phyloP scores from a whole-genome alignment of 2,888 invertebrate species.

The Diplolepis rosae region DNA sequence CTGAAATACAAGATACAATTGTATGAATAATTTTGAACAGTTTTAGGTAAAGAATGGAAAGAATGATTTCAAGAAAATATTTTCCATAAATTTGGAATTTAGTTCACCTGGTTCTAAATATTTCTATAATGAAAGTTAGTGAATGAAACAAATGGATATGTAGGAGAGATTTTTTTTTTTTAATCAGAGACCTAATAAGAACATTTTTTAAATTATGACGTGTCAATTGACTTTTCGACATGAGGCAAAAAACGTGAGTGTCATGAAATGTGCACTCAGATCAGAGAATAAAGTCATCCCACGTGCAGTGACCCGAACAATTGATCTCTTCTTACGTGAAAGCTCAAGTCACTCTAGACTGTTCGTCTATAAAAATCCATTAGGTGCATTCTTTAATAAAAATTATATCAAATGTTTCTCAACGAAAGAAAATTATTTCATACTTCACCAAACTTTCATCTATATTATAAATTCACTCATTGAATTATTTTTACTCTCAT shows the following conservation, averaged over 20 bases:
- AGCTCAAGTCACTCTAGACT: conserved; percentile 14
- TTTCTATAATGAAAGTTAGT: not conserved
- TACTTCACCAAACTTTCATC: not conserved
- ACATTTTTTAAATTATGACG: conserved; percentile 4
- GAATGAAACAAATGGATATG: not conserved
- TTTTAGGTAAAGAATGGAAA: too few species aligned
- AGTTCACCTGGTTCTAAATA: not conserved
- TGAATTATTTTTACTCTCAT: not conserved
- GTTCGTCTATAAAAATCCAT: not conserved
- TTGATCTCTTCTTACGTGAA: conserved; percentile 57
- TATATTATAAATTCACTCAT: not conserved
- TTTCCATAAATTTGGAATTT: too few species aligned
- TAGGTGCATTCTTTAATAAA: not conserved
- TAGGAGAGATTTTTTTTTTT: not conserved
- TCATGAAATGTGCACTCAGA: conserved; percentile 43
- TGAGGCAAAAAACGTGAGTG: conserved; percentile 42
- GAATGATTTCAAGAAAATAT: too few species aligned
- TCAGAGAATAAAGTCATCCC: conserved; percentile 61
- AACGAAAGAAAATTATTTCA: conserved; percentile 1
- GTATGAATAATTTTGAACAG: too few species aligned
- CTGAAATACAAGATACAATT: not conserved
- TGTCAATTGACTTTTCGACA: conserved; percentile 60
- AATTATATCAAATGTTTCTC: not conserved
- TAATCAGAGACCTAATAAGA: conserved; percentile 2
- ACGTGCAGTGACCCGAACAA: conserved; percentile 61